Evolutionary conservation across 2,797 vertebrate species (phyloP), one percentile per base, ranked within the genome.

Genomic region (Pantherophis vulpinus): DNA sequence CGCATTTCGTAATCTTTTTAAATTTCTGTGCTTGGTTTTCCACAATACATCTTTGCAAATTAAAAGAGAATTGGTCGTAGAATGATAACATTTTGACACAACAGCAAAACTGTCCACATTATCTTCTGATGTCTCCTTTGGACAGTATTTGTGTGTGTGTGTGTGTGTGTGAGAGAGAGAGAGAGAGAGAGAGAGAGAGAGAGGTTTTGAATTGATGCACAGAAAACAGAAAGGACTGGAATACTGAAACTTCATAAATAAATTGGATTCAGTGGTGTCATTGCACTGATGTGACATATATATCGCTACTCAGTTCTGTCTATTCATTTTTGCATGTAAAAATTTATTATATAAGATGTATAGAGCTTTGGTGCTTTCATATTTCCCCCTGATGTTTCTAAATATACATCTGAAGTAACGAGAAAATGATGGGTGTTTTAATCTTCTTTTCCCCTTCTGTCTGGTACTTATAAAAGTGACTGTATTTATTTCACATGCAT

Each of bases 401-500:
- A 13, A 89, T 94, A 61, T 79, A 42, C 27, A 0, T 29, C 63
- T 47, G 1, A 74, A 5, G 59, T 94, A 86, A 86, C 70, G 94
- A 90, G 42, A n/a, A 96, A 74, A 70, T 96, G 91, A 25, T 88
- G 93, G 56, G 79, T 96, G 79, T 90, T 90, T 93, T 51, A 94
- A 96, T 47, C 20, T 93, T 55, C 89, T 94, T 86, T n/a, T 87
- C 83, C 90, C 92, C 0, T 91, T 94, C 88, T 83, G 93, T 94
- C 94, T 90, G 74, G 91, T 93, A 94, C 93, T 96, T 93, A 96
- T 95, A 93, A 94, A 96, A 94, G 94, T 88, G 94, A 96, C 95
- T 97, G 70, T 87, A 63, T 95, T 94, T 97, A 0, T 97, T 94
- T 97, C 95, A 88, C 51, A 86, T 94, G 87, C 95, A 93, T 95